A percentile compares a stretch with the other conserved stretches of the same genome.
Conservation (phyloP, 2,797 vertebrate species). For the Rhynchotus rufescens region DNA sequence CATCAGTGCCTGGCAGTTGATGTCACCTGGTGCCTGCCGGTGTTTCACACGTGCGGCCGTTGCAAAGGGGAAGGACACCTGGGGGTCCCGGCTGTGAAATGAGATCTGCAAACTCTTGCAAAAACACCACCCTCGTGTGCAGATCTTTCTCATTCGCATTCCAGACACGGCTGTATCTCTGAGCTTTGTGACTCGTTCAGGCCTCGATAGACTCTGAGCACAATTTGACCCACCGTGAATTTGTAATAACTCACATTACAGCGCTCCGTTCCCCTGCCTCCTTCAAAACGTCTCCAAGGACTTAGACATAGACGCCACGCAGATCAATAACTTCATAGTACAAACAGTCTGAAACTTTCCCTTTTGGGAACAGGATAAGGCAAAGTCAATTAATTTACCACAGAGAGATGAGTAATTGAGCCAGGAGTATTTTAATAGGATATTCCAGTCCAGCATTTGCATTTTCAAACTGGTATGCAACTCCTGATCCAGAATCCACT, state of each 20-base stretch:
- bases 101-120: constrained; percentile 12
- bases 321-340: constrained; percentile 46
- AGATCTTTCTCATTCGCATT: not conserved
- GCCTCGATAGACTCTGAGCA: not conserved
- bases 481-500: not conserved
- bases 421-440: constrained; percentile 18
- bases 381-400: constrained; percentile 34
- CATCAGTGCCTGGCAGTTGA: constrained; percentile 50
- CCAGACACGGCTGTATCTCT: not conserved
- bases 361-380: constrained; percentile 32
- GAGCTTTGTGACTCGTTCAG: not conserved
- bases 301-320: not conserved
- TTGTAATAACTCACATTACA: not conserved
- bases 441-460: not conserved
- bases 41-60: not conserved
- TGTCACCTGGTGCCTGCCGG: constrained; percentile 31
- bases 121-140: not conserved
- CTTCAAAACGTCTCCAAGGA: constrained; percentile 8
- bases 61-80: constrained; percentile 73
- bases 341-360: constrained; percentile 8
- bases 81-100: constrained; percentile 64
- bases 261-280: not conserved
- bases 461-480: not conserved
- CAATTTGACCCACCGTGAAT: not conserved
- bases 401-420: constrained; percentile 39